Percentiles rank a stretch among this genome's conserved stretches.
These are phyloP conservation scores for Nesospiza acunhae DNA, from an alignment of 2,113 vertebrate species.

Conservation along the genomic window DNA sequence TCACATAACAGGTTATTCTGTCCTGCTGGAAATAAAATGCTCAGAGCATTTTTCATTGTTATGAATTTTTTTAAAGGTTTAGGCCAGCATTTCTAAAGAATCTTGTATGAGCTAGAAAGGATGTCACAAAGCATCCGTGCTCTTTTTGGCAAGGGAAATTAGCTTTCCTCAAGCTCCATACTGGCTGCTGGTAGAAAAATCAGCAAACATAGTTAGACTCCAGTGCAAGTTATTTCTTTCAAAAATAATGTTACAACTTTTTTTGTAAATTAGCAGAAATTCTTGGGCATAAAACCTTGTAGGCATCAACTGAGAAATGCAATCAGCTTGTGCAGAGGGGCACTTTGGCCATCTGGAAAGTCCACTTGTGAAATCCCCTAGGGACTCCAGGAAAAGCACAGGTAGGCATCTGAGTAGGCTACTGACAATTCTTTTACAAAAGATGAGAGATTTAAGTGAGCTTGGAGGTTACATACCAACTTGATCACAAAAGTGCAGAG, in stretches of 20 bases:
- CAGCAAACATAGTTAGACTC: not conserved
- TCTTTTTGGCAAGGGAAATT: not conserved
- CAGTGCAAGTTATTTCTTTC: not conserved
- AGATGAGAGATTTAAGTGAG: conserved; percentile 71
- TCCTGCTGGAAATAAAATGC: conserved; percentile 1
- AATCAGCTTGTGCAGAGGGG: not conserved
- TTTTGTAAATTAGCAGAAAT: not conserved
- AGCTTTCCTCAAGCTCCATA: not conserved
- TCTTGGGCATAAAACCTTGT: not conserved
- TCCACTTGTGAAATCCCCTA: not conserved
- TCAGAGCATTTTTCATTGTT: not conserved
- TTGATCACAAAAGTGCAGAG: not conserved
- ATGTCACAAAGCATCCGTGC: not conserved
- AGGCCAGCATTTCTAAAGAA: not conserved
- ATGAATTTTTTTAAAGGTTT: not conserved
- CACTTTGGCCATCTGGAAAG: not conserved
- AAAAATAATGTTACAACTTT: not conserved
- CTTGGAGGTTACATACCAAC: conserved; percentile 20
- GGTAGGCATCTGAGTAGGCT: not conserved
- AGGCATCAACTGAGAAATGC: not conserved
- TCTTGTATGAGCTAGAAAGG: not conserved
- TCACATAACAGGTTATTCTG: not conserved
- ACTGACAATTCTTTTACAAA: not conserved
- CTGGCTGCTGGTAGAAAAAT: not conserved
- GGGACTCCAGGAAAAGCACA: not conserved